Evolutionary conservation across 2,888 invertebrate species (phyloP).

Genomic region (Pristionchus exspectatus): DNA sequence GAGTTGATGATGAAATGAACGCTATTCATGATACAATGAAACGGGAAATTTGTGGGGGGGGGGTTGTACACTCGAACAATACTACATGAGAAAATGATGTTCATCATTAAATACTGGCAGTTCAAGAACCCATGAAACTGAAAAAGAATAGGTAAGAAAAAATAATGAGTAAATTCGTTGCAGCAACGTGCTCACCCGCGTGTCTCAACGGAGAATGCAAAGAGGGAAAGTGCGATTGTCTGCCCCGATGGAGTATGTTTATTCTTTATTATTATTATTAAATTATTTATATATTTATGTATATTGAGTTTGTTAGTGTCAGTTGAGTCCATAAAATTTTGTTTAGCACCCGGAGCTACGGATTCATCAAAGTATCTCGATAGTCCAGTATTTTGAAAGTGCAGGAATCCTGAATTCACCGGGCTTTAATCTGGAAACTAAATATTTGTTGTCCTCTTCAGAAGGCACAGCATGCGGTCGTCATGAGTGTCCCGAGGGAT

Average conservation of each 20-base stretch:
- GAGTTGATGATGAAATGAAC: no score
- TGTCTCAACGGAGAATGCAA: constrained; percentile 65
- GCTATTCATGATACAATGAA: no score
- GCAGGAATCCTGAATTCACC: no score
- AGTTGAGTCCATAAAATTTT: no score
- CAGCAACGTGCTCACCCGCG: constrained; percentile 36
- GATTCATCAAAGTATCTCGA: not conserved
- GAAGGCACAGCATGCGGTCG: constrained; percentile 34
- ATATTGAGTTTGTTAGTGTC: not conserved
- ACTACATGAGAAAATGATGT: no score
- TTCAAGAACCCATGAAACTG: no score
- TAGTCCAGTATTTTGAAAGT: not conserved
- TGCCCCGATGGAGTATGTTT: constrained; percentile 98
- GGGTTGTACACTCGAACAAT: no score
- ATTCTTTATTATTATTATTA: constrained; percentile 82
- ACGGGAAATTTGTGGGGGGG: no score
- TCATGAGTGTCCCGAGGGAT: constrained; percentile 84
- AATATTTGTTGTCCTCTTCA: not conserved
- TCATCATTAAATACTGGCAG: no score
- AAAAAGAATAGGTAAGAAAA: no score
- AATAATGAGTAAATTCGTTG: not conserved
- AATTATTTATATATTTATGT: not conserved
- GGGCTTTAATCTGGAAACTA: not conserved
- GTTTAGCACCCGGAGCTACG: not conserved
- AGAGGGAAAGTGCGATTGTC: constrained; percentile 91